Evolutionary conservation across 2,113 vertebrate genomes (phyloP).

Genomic region (Callocephalon fimbriatum): DNA sequence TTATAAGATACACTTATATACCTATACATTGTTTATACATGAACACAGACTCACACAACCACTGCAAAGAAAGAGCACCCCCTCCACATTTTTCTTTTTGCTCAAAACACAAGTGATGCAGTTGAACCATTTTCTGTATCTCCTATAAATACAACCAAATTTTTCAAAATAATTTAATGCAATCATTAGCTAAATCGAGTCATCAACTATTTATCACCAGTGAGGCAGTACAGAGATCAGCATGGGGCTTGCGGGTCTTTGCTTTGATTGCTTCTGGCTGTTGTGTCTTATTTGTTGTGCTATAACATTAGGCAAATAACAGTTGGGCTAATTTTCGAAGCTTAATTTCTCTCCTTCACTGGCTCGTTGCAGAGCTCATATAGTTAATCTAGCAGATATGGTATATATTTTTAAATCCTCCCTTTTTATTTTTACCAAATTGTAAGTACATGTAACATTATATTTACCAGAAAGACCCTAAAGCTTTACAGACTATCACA

Average conservation of each 20-base stretch:
- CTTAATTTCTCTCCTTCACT: not conserved
- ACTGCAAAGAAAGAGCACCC: not conserved
- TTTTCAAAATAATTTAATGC: not conserved
- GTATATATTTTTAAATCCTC: not conserved
- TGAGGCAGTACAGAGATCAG: not conserved
- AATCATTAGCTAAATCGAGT: not conserved
- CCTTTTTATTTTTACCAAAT: not conserved
- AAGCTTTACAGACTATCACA: not conserved
- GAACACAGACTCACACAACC: not conserved
- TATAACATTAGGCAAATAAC: fast-evolving
- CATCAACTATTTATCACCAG: not conserved
- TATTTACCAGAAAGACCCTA: slow-evolving; percentile 15
- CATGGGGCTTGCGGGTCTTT: not conserved
- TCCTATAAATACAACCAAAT: not conserved
- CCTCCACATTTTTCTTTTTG: not conserved
- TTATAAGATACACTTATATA: fast-evolving
- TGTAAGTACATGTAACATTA: not conserved
- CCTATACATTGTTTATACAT: not conserved
- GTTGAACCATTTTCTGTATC: not conserved
- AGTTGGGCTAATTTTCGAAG: not conserved
- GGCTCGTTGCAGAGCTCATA: not conserved
- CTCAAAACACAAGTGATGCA: not conserved
- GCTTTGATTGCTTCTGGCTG: not conserved
- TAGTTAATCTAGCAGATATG: not conserved
- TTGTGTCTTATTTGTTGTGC: not conserved